Conservation (phyloP, 2,888 invertebrate species). For the Eilema griseolum region DNA sequence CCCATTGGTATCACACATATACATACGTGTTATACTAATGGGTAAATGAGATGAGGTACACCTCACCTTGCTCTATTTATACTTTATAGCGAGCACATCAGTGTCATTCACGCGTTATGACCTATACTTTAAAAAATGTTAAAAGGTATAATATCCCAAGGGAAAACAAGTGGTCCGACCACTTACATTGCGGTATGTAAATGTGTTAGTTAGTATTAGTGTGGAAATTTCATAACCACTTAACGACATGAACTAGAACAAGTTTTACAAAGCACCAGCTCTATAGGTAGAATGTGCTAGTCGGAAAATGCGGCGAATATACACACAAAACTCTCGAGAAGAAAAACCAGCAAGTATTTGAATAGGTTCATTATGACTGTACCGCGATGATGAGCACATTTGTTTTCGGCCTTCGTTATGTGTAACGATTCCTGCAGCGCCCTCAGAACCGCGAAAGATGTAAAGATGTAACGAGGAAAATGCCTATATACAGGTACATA, state of each 20-base stretch:
- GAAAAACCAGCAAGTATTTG: neutral
- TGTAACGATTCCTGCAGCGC: neutral
- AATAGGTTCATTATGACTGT: slow-evolving; percentile 9
- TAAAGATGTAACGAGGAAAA: neutral
- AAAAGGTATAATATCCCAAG: no score
- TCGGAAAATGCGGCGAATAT: neutral
- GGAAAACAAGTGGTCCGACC: neutral
- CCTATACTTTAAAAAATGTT: no score
- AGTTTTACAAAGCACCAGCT: neutral
- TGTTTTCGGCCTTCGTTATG: neutral
- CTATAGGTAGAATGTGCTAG: neutral
- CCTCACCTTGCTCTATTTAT: no score
- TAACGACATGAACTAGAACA: neutral
- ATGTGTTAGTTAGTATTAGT: no score
- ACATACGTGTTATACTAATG: no score
- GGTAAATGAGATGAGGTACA: no score
- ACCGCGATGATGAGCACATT: slow-evolving; percentile 2
- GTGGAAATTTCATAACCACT: no score
- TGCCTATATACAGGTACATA: neutral
- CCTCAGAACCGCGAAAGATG: neutral
- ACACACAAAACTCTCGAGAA: neutral
- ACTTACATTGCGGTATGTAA: neutral
- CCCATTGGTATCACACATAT: no score
- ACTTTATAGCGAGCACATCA: no score
- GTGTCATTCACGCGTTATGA: no score